These are phyloP conservation scores for Tinea trinotella DNA, from an alignment of 2,888 invertebrate genomes.

Conservation along the genomic window DNA sequence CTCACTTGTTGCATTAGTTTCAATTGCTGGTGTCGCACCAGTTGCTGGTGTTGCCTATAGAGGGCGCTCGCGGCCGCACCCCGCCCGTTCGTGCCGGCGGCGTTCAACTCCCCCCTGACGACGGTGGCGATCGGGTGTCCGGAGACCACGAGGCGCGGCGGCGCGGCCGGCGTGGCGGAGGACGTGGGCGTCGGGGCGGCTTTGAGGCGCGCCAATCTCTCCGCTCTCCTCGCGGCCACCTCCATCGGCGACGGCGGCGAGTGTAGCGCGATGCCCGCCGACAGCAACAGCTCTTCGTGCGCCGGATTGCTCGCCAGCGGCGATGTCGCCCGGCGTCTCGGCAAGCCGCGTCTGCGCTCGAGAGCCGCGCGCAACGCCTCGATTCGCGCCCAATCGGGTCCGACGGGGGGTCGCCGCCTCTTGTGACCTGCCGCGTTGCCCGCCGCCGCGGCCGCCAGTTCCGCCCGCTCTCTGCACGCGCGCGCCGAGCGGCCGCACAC, in stretches of 20 bases:
- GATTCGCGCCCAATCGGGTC: slow-evolving; percentile 73
- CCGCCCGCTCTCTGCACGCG: slow-evolving; percentile 93
- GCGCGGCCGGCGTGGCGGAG: slow-evolving; percentile 58
- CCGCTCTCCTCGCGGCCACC: slow-evolving; percentile 85
- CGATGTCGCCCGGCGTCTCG: slow-evolving; percentile 83
- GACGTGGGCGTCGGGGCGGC: slow-evolving; percentile 29
- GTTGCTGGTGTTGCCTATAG: background rate
- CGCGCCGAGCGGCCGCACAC: slow-evolving; percentile 91
- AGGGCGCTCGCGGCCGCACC: slow-evolving; percentile 13
- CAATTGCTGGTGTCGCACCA: slow-evolving; percentile 1
- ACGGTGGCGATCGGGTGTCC: background rate
- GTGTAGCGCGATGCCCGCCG: slow-evolving; percentile 82
- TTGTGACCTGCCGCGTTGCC: slow-evolving; percentile 40
- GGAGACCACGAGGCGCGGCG: slow-evolving; percentile 33
- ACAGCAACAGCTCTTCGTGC: slow-evolving; percentile 86
- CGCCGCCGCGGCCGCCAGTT: slow-evolving; percentile 73
- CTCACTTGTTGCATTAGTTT: background rate
- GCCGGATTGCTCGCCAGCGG: slow-evolving; percentile 84
- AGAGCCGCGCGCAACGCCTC: slow-evolving; percentile 84
- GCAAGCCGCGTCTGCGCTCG: slow-evolving; percentile 80
- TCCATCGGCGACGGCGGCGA: slow-evolving; percentile 86
- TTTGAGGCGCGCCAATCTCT: slow-evolving; percentile 76
- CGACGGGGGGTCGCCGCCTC: slow-evolving; percentile 73
- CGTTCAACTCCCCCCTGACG: background rate
- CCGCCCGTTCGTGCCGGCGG: slow-evolving; percentile 16